A percentile compares a stretch with the other conserved stretches of the same genome.
phyloP scores from a whole-genome alignment of 2,888 invertebrate species.

The Abrostola triplasia region DNA sequence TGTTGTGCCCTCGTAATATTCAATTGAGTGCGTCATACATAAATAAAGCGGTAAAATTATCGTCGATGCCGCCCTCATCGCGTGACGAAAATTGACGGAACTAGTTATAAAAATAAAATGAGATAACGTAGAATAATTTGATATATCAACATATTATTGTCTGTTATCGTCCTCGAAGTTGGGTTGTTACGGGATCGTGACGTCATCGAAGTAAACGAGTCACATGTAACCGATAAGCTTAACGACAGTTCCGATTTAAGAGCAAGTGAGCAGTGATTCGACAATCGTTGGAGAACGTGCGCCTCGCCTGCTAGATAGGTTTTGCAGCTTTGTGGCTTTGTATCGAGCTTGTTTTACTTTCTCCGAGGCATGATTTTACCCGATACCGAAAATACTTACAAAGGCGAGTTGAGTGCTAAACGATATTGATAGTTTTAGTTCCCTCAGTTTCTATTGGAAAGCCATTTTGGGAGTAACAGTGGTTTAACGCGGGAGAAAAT shows the following conservation, averaged over 20 bases:
- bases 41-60: constrained; percentile 38
- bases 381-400: constrained; percentile 10
- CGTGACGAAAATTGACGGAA: constrained; percentile 46
- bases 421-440: constrained; percentile 10
- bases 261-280: constrained; percentile 58
- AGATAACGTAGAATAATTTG: constrained; percentile 45
- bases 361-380: constrained; percentile 13
- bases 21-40: constrained; percentile 36
- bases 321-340: constrained; percentile 38
- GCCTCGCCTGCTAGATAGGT: constrained; percentile 23
- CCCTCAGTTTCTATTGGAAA: background rate
- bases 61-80: constrained; percentile 32
- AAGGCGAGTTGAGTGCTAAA: constrained; percentile 7
- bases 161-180: constrained; percentile 63
- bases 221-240: constrained; percentile 72
- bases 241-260: constrained; percentile 73
- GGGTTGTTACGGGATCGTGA: constrained; percentile 64
- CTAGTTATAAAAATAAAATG: constrained; percentile 40
- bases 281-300: constrained; percentile 64
- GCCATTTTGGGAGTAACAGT: background rate
- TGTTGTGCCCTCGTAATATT: constrained; percentile 23
- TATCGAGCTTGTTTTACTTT: constrained; percentile 39
- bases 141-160: constrained; percentile 57
- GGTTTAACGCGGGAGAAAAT: background rate
- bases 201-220: constrained; percentile 61